Conservation (phyloP, 1,140 invertebrate species). For the Onthophagus taurus region DNA sequence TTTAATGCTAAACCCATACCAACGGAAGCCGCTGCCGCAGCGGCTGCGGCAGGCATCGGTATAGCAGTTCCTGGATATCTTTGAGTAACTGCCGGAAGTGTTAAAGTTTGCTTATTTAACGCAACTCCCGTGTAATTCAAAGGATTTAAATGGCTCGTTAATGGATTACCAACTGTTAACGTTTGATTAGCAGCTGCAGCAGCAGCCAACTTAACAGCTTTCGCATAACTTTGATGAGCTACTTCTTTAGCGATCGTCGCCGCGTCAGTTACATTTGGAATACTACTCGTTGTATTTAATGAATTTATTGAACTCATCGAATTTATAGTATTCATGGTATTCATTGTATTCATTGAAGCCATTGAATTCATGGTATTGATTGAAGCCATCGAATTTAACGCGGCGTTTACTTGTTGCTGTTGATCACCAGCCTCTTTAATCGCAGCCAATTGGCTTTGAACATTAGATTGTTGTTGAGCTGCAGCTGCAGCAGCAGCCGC, state of each 20-base stretch:
- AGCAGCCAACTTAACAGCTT: conserved; percentile 52
- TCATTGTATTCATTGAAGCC: conserved; percentile 15
- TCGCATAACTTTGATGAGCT: conserved; percentile 67
- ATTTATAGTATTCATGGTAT: conserved; percentile 8
- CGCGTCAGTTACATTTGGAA: conserved; percentile 47
- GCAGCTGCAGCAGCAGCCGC: conserved; percentile 25
- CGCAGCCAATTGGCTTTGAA: neutral
- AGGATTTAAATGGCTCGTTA: conserved; percentile 47
- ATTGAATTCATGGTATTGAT: conserved; percentile 2
- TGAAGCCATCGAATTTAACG: conserved; percentile 14
- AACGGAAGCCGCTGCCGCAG: conserved; percentile 18
- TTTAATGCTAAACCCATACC: conserved; percentile 27
- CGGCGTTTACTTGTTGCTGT: no score
- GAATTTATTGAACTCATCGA: conserved; percentile 12
- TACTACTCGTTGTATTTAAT: conserved; percentile 14
- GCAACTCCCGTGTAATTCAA: conserved; percentile 71
- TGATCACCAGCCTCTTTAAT: no score
- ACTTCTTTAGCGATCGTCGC: conserved; percentile 62
- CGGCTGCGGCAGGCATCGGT: conserved; percentile 19
- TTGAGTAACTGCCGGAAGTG: conserved; percentile 27
- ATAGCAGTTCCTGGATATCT: conserved; percentile 22
- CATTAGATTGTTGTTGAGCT: no score
- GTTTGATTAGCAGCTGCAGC: conserved; percentile 31
- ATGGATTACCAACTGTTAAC: no score
- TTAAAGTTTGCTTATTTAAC: conserved; percentile 51